phyloP scores from a whole-genome alignment of 2,888 invertebrate genomes.

The Sturmia bella region DNA sequence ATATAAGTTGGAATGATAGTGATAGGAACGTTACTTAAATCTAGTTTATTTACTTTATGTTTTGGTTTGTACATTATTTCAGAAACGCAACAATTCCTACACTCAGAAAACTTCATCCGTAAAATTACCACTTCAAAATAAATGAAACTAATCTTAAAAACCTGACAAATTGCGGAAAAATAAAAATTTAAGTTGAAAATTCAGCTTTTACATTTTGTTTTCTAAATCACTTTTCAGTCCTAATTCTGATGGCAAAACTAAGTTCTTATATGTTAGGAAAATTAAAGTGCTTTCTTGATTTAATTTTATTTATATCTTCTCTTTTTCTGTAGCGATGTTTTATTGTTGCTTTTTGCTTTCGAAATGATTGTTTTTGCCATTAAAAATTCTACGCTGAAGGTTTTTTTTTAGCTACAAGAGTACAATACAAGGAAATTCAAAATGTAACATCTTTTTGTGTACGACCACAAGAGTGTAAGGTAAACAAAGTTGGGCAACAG shows the following conservation, averaged over 20 bases:
- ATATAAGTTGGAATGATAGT: too few relatives aligned
- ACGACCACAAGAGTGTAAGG: slow-evolving; percentile 41
- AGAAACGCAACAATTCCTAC: too few relatives aligned
- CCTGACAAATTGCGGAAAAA: too few relatives aligned
- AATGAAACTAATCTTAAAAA: too few relatives aligned
- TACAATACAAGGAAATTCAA: slow-evolving; percentile 9
- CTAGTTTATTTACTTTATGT: too few relatives aligned
- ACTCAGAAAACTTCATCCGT: too few relatives aligned
- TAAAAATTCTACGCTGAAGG: slow-evolving; percentile 38
- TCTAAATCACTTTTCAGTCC: neutral
- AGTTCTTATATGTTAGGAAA: neutral
- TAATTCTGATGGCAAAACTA: neutral
- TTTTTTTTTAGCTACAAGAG: too few relatives aligned
- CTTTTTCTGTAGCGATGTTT: slow-evolving; percentile 21
- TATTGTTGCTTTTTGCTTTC: neutral
- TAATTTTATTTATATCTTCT: slow-evolving; percentile 65
- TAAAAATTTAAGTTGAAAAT: too few relatives aligned
- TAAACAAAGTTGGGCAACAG: slow-evolving; percentile 29
- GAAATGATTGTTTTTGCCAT: slow-evolving; percentile 52
- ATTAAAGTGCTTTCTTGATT: slow-evolving; percentile 1
- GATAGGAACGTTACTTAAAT: too few relatives aligned
- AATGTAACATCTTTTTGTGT: slow-evolving; percentile 25
- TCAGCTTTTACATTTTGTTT: too few relatives aligned
- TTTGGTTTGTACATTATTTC: too few relatives aligned
- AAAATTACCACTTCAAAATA: too few relatives aligned